Evolutionary conservation across 1,140 invertebrate species (phyloP), one percentile per base, ranked within the genome.

Genomic region (Thaumetopoea pityocampa): DNA sequence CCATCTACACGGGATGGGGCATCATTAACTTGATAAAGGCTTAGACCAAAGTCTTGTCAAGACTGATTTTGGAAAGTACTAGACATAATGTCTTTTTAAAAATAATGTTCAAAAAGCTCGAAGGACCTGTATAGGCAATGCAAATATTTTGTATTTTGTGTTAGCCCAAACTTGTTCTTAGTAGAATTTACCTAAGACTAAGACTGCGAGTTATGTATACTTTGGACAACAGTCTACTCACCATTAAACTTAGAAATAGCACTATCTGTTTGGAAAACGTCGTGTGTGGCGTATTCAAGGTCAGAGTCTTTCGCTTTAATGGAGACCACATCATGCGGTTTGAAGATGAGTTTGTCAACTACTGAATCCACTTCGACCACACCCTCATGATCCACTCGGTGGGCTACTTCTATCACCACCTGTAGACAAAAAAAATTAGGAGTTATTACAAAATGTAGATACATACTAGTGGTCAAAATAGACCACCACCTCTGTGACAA

Each of bases 281-380:
- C 93, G 80, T 90, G 92, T 14, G 92, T 93, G 36, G 95, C 94
- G 86, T 92, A 96, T 56, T 96, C 94, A 42, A 96, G 84, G 86
- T 97, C 95, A 22, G 95, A 91, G 86, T 96, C 92, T 68, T 89
- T 89, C 14, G 92, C 91, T 50, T 88, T 88, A 51, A 97, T 91
- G 53, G 87, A 91, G 26, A 96, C 90, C 56, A 97, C 90, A 84
- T 96, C 93, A 57, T 90, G 87, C 27, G 90, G 87, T 64, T 93
- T 93, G 81, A 97, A 96, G 68, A 97, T 94, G 59, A 96, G 84
- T 85, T 92, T 94, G 51, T 96, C 93, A 37, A 92, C 90, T 20
- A 93, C 87, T 10, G 89, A 89, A 24, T 93, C 90, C 5, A 90
- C 85, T n/a, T 85, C 81, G 50, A 91, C 87, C 37, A 85, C 82